phyloP scores from a whole-genome alignment of 2,888 invertebrate species.

The Pyrochroa serraticornis region DNA sequence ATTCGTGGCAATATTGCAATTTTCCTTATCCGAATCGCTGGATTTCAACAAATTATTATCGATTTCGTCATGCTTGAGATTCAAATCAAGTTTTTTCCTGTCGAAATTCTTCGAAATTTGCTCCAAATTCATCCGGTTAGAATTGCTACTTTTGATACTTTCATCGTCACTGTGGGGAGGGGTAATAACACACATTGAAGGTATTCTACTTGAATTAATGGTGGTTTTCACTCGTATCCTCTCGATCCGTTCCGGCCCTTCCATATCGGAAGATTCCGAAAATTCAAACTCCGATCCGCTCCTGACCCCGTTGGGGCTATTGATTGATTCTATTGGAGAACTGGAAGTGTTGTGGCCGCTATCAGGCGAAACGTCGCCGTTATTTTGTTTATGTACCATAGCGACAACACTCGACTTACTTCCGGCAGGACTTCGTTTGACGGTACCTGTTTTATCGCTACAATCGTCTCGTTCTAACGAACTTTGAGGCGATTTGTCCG shows the following conservation, averaged over 20 bases:
- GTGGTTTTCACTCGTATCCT: conserved; percentile 85
- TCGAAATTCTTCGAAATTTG: conserved; percentile 33
- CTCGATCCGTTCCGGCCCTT: conserved; percentile 87
- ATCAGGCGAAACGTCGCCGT: conserved; percentile 77
- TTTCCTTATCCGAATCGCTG: conserved; percentile 33
- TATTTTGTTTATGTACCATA: conserved; percentile 62
- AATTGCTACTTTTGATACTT: conserved; percentile 59
- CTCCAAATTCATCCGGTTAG: conserved; percentile 25
- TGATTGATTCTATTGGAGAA: conserved; percentile 77
- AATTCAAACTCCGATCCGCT: conserved; percentile 81
- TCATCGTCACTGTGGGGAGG: conserved; percentile 89
- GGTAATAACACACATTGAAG: conserved; percentile 91
- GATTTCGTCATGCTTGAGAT: conserved; percentile 12
- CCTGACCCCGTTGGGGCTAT: conserved; percentile 71
- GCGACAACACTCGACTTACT: conserved; percentile 66
- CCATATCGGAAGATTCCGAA: conserved; percentile 85
- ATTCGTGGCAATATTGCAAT: conserved; percentile 38
- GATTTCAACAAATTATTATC: conserved; percentile 32
- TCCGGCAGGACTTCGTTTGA: conserved; percentile 54
- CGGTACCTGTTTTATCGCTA: conserved; percentile 56
- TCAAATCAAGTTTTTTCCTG: conserved; percentile 25
- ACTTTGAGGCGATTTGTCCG: conserved; percentile 60
- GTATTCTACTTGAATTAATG: conserved; percentile 85
- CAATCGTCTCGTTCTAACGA: conserved; percentile 54
- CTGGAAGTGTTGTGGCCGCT: conserved; percentile 83